Conservation (phyloP, 2,113 vertebrate species). For the Elephas maximus region DNA sequence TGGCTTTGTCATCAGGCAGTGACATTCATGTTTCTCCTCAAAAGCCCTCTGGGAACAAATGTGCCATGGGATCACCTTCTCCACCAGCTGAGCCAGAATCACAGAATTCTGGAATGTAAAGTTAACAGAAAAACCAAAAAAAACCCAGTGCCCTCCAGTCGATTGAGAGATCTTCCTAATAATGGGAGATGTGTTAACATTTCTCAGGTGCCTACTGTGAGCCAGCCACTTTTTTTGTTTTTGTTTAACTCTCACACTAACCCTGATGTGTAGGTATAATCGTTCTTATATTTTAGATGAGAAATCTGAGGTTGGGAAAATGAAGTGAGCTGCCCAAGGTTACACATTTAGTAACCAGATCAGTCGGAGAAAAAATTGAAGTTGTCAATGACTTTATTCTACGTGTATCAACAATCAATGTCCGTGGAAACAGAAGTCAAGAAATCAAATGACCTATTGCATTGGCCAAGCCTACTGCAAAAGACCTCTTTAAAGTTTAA, state of each 20-base stretch:
- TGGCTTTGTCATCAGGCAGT: slow-evolving; percentile 13
- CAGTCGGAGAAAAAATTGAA: background rate
- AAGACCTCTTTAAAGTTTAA: background rate
- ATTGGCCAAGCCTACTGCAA: background rate
- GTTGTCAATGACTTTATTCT: background rate
- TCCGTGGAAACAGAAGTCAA: background rate
- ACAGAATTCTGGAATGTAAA: slow-evolving; percentile 22
- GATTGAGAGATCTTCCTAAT: background rate
- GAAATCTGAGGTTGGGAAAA: background rate
- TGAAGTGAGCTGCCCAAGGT: background rate
- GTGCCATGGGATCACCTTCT: slow-evolving; percentile 59
- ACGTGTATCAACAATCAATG: background rate
- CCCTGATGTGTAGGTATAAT: background rate
- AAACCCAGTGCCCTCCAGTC: too few relatives aligned
- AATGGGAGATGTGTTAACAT: background rate
- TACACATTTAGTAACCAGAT: background rate
- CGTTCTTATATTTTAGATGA: slow-evolving; percentile 1
- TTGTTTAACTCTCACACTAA: background rate
- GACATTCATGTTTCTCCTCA: background rate
- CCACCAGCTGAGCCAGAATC: slow-evolving; percentile 31
- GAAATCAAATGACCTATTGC: background rate
- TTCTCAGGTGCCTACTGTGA: background rate
- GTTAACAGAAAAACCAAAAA: background rate
- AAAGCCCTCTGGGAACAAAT: slow-evolving; percentile 60
- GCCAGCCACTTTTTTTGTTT: background rate